Percentiles rank a stretch among this genome's conserved stretches.
These are phyloP conservation scores for Nesoenas mayeri DNA, from an alignment of 2,113 vertebrate species.

Conservation along the genomic window DNA sequence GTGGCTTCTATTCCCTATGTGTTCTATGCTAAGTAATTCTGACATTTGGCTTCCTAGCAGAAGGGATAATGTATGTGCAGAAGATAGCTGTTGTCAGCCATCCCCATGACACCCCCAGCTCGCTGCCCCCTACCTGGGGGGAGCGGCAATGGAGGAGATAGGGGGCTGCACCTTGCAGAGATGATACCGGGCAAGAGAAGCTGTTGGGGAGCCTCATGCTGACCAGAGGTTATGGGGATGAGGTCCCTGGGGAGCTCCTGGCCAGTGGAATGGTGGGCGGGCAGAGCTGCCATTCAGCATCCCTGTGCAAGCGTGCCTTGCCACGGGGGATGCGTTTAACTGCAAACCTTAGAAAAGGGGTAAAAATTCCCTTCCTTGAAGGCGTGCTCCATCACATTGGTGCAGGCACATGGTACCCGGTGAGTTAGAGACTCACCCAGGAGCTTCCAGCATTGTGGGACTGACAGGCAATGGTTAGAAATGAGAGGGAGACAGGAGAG, in stretches of 20 bases:
- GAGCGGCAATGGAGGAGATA: background rate
- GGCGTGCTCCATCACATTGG: background rate
- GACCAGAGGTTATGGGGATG: background rate
- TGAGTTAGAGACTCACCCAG: background rate
- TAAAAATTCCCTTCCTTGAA: background rate
- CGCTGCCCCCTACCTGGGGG: fast-evolving
- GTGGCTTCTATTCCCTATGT: background rate
- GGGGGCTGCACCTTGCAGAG: background rate
- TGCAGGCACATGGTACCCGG: fast-evolving
- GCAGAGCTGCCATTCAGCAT: background rate
- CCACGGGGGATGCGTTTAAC: background rate
- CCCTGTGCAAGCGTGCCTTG: background rate
- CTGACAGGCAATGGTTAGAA: background rate
- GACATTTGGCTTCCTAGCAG: background rate
- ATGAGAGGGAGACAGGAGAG: too few relatives aligned
- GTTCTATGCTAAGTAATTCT: background rate
- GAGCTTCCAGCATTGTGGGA: background rate
- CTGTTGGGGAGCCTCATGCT: background rate
- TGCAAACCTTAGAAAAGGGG: background rate
- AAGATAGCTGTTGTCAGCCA: background rate
- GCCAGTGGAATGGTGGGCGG: background rate
- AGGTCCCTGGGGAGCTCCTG: background rate
- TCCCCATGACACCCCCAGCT: background rate
- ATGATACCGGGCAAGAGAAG: background rate
- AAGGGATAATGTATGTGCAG: background rate